phyloP scores from a whole-genome alignment of 2,113 vertebrate genomes.

The Ammodytes dubius region DNA sequence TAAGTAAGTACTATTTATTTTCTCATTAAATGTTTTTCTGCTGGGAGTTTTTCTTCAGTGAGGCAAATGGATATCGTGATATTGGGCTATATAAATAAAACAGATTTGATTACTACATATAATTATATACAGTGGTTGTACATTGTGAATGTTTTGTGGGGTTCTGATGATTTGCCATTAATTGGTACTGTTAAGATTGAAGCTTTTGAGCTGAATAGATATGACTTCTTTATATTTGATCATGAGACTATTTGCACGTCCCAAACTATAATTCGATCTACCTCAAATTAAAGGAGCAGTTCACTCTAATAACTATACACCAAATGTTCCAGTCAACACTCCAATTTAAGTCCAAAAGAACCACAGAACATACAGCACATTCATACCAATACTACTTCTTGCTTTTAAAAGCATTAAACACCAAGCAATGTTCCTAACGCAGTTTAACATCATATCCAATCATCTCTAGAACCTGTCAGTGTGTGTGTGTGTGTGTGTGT shows the following conservation, averaged over 20 bases:
- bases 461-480: no score
- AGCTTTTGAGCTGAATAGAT: neutral
- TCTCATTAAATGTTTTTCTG: no score
- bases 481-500: no score
- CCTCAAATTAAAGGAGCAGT: neutral
- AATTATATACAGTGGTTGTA: no score
- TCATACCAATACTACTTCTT: neutral
- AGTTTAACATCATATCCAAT: no score
- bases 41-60: no score
- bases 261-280: neutral
- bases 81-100: no score
- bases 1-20: no score
- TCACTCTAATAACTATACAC: neutral
- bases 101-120: no score
- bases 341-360: neutral
- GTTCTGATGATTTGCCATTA: neutral
- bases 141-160: neutral
- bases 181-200: neutral
- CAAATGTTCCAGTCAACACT: neutral
- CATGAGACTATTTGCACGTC: neutral
- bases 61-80: no score
- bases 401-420: constrained; percentile 3
- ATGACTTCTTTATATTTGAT: neutral
- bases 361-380: neutral
- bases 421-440: neutral